Conservation (phyloP, 1,140 invertebrate species). For the Lamellibrachia luymesi region DNA sequence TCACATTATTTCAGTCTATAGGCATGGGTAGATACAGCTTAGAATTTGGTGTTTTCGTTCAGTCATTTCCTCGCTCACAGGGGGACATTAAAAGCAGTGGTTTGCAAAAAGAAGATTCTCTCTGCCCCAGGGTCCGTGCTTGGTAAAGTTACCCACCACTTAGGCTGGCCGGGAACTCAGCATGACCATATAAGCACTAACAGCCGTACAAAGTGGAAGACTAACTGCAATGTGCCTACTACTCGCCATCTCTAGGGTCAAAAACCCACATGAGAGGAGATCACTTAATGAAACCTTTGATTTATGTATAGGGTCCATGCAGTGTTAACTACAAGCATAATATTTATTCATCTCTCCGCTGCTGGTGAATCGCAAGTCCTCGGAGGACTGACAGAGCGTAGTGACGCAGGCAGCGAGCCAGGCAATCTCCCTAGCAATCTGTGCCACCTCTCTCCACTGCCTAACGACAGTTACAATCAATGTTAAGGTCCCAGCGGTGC, state of each 20-base stretch:
- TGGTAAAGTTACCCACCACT: neutral
- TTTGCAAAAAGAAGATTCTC: neutral
- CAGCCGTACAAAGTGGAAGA: neutral
- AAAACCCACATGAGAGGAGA: neutral
- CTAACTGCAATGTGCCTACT: too few relatives aligned
- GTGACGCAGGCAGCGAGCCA: neutral
- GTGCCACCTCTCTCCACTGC: neutral
- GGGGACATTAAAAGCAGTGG: neutral
- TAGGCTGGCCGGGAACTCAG: neutral
- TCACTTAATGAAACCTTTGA: neutral
- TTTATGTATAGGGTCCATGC: neutral
- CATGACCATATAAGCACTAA: neutral
- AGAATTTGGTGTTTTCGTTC: neutral
- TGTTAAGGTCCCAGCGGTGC: neutral
- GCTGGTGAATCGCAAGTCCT: neutral
- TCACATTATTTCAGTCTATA: too few relatives aligned
- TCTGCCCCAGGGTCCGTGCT: neutral
- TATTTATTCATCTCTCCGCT: neutral
- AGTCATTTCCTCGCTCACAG: neutral
- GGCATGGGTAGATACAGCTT: too few relatives aligned
- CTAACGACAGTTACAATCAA: neutral
- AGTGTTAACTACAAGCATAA: slow-evolving; percentile 1
- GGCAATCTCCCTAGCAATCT: neutral
- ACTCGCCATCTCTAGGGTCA: neutral
- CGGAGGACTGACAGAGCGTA: neutral